These are phyloP conservation scores for Acleris sparsana DNA, from an alignment of 2,888 invertebrate genomes.

Conservation along the genomic window DNA sequence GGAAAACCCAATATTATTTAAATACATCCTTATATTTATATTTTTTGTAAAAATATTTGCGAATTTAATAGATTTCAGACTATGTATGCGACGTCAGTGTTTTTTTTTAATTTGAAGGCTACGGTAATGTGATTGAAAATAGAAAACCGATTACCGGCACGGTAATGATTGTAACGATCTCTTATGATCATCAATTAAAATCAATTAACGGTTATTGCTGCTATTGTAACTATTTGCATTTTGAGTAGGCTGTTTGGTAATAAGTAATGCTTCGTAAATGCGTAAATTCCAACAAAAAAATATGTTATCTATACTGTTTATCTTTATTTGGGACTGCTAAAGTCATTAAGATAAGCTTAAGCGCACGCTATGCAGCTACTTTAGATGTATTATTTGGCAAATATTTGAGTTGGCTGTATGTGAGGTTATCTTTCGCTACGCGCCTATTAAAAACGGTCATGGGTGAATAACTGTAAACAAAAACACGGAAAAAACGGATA, in stretches of 20 bases:
- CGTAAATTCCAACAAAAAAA: background rate
- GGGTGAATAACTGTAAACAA: slow-evolving; percentile 31
- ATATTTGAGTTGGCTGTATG: slow-evolving; percentile 11
- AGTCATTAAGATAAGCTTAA: slow-evolving; percentile 5
- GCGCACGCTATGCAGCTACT: slow-evolving; percentile 1
- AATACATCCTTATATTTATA: too few species aligned
- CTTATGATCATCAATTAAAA: background rate
- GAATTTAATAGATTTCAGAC: background rate
- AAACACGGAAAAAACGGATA: slow-evolving; percentile 12
- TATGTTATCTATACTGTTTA: slow-evolving; percentile 3
- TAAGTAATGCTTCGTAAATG: background rate
- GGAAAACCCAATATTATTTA: too few species aligned
- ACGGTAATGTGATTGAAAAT: background rate
- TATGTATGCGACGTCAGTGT: background rate
- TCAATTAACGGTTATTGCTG: background rate
- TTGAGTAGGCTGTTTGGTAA: background rate
- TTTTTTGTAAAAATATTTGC: too few species aligned
- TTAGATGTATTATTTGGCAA: background rate
- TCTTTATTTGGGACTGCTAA: slow-evolving; percentile 10
- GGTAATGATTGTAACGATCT: slow-evolving; percentile 12
- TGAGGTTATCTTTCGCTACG: slow-evolving; percentile 10
- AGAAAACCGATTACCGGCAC: slow-evolving; percentile 10
- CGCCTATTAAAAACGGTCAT: slow-evolving; percentile 9
- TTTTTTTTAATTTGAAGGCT: background rate
- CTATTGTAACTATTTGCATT: background rate